Base-by-base conservation (phyloP, 2,113 vertebrate genomes). In the Asarcornis scutulata region DNA sequence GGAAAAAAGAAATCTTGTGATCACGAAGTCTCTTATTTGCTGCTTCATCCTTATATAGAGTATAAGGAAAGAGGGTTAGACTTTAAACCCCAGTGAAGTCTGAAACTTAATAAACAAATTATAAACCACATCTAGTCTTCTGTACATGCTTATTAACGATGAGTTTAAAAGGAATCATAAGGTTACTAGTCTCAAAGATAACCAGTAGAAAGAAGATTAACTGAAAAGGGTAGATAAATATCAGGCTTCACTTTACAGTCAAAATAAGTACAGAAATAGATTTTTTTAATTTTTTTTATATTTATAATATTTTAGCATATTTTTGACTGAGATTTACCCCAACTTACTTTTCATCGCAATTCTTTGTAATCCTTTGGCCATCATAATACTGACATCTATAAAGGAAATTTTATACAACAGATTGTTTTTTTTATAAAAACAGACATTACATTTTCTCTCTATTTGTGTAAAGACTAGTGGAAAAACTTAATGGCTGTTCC, bases 191-290 rank as follows among this genome's bases (percentile, higher is more conserved):
- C 58, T 96, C 48, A 95, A 96, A 95, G 62, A 83, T 89, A 71
- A 84, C n/a, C 20, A 96, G 85, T 92, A 94, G 91, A 95, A 97
- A 68, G 46, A 94, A 81, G 23, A 89, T 86, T 89, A 96, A 96
- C 64, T 81, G 74, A 94, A 97, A 97, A 88, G 12, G 4, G 10
- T 60, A 87, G 40, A 80, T 77, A 17, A 89, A 95, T 62, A 58
- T 25, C 36, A 95, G 48, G 27, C 23, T 94, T 64, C 8, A 87
- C 2, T 96, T 95, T 81, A 83, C 46, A 73, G 29, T 66, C 11
- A 92, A 74, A 73, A 52, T 59, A 67, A 75, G 86, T 36, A 85
- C 29, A 80, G 81, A 46, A 14, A 85, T 7, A 71, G 25, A 52
- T 10, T 82, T 40, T 40, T 40, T 40, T 40, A 36, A 36, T 40